Conservation (phyloP, 2,113 vertebrate species). For the Nettapus auritus region DNA sequence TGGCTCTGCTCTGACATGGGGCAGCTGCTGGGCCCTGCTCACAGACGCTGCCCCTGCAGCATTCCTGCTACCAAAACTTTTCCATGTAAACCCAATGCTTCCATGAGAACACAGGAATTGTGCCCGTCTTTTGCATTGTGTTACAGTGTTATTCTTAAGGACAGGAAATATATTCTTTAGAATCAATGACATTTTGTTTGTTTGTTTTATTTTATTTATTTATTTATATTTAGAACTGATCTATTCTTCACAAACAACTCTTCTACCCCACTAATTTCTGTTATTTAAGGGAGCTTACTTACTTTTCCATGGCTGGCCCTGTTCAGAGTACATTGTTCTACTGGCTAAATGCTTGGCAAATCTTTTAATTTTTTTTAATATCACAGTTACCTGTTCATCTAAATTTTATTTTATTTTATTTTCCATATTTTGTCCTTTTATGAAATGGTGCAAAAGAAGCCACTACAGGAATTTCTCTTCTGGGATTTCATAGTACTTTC, state of each 20-base stretch:
- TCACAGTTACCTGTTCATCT: background rate
- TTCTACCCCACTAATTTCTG: background rate
- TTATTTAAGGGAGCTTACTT: background rate
- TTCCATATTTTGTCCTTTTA: background rate
- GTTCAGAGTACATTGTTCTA: background rate
- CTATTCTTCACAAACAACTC: background rate
- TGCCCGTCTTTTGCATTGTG: background rate
- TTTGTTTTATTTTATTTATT: background rate
- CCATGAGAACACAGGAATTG: background rate
- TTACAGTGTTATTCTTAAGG: background rate
- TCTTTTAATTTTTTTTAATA: background rate
- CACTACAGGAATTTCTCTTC: background rate
- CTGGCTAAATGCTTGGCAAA: background rate
- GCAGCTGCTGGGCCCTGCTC: too few relatives aligned
- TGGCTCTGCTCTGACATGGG: too few relatives aligned
- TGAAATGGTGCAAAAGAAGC: background rate
- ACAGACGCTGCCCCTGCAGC: too few relatives aligned
- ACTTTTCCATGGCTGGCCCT: background rate
- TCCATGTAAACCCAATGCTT: background rate
- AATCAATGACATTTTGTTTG: background rate
- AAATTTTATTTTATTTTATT: background rate
- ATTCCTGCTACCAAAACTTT: too few relatives aligned
- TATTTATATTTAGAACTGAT: background rate
- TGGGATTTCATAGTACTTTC: background rate
- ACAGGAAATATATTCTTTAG: background rate